A percentile compares a stretch with the other conserved stretches of the same genome.
Evolutionary conservation across 2,888 invertebrate genomes (phyloP).

Genomic region (Sarcophaga carnaria): DNA sequence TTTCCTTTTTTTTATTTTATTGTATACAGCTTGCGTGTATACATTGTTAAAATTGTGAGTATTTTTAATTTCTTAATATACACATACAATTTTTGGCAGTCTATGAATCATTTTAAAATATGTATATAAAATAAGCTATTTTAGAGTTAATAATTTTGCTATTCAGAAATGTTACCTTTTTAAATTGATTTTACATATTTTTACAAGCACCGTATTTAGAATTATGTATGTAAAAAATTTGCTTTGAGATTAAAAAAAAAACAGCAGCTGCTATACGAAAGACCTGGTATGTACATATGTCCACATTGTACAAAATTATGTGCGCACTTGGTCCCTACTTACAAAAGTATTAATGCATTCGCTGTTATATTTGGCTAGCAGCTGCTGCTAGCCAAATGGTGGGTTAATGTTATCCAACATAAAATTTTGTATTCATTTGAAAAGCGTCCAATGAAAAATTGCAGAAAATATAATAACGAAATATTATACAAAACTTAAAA

Average conservation of each 20-base stretch:
- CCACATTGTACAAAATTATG: too few relatives aligned
- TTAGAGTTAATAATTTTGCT: too few relatives aligned
- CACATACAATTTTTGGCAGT: background rate
- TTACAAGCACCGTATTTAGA: background rate
- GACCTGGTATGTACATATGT: too few relatives aligned
- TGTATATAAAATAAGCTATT: background rate
- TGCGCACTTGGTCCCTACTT: too few relatives aligned
- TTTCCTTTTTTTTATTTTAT: background rate
- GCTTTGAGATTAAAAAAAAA: background rate
- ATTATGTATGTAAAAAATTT: background rate
- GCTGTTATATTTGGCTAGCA: too few relatives aligned
- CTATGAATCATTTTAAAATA: background rate
- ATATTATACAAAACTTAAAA: constrained; percentile 31
- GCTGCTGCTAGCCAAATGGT: too few relatives aligned
- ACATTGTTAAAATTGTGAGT: too few relatives aligned
- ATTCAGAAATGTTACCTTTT: background rate
- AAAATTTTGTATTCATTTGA: background rate
- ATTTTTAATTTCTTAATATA: background rate
- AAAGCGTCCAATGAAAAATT: constrained; percentile 48
- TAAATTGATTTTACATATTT: background rate
- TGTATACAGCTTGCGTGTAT: background rate
- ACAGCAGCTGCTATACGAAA: background rate
- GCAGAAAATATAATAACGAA: constrained; percentile 46
- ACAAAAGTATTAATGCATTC: too few relatives aligned
- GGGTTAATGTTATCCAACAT: background rate